Conservation (phyloP, 2,797 vertebrate genomes). For the Natrix natrix region DNA sequence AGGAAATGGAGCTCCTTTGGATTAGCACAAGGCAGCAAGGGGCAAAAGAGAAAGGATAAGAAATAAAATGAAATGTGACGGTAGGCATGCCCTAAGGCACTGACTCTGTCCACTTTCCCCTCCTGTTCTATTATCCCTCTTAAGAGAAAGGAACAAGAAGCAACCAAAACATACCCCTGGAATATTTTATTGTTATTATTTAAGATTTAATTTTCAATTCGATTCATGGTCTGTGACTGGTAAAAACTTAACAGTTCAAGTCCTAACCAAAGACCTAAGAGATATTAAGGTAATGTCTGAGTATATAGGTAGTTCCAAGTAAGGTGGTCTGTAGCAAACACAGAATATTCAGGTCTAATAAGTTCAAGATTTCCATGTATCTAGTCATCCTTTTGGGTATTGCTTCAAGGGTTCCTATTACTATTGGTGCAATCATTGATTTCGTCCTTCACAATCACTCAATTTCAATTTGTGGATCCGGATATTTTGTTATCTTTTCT, state of each 20-base stretch:
- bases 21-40: background rate
- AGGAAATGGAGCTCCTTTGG: background rate
- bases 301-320: background rate
- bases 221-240: background rate
- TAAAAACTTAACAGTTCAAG: background rate
- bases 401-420: background rate
- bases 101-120: background rate
- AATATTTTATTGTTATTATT: background rate
- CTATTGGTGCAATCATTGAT: background rate
- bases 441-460: background rate
- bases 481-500: background rate
- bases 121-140: background rate
- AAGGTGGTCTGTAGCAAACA: background rate
- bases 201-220: background rate
- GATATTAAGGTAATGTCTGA: background rate
- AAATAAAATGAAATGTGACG: conserved; percentile 12
- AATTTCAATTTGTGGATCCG: background rate
- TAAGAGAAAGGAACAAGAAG: background rate
- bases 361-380: background rate
- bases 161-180: background rate
- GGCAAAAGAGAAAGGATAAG: background rate
- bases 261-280: background rate
- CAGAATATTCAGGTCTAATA: background rate
- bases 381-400: background rate
- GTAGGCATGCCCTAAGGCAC: background rate